Evolutionary conservation across 2,797 vertebrate genomes (phyloP).

Genomic region (Acanthiza pusilla): DNA sequence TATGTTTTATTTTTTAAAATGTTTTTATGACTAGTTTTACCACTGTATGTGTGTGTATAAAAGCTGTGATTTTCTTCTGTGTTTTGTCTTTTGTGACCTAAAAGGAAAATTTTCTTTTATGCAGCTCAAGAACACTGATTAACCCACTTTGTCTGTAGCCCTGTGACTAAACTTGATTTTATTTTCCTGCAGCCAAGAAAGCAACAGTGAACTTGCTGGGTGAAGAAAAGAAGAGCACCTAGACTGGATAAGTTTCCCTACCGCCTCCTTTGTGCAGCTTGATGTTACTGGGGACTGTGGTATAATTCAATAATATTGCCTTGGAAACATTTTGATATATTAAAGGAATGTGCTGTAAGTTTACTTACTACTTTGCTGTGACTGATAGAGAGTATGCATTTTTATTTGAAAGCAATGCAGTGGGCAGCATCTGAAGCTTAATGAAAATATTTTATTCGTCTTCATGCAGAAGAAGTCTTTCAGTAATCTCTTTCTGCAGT

Average conservation of each 20-base stretch:
- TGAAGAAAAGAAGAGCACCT: constrained; percentile 93
- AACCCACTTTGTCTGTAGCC: not conserved
- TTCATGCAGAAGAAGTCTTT: constrained; percentile 46
- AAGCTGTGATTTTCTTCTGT: not conserved
- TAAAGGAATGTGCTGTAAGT: constrained; percentile 66
- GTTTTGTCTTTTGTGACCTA: not conserved
- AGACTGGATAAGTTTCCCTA: constrained; percentile 47
- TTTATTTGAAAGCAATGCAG: constrained; percentile 72
- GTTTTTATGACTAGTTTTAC: not conserved
- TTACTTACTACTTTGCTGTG: constrained; percentile 62
- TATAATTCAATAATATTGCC: constrained; percentile 68
- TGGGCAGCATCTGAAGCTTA: constrained; percentile 65
- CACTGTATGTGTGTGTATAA: not conserved
- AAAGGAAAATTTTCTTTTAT: not conserved
- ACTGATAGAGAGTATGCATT: constrained; percentile 57
- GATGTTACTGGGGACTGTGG: constrained; percentile 62
- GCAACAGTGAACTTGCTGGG: constrained; percentile 91
- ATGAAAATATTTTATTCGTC: constrained; percentile 42
- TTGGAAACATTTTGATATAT: constrained; percentile 74
- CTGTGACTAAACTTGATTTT: not conserved
- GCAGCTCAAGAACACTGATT: not conserved
- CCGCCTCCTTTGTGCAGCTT: constrained; percentile 20
- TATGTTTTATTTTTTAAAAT: not conserved
- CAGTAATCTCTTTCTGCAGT: constrained; percentile 53
- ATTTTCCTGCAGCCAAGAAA: constrained; percentile 83